Conservation (phyloP, 1,140 invertebrate species). For the Manduca sexta region DNA sequence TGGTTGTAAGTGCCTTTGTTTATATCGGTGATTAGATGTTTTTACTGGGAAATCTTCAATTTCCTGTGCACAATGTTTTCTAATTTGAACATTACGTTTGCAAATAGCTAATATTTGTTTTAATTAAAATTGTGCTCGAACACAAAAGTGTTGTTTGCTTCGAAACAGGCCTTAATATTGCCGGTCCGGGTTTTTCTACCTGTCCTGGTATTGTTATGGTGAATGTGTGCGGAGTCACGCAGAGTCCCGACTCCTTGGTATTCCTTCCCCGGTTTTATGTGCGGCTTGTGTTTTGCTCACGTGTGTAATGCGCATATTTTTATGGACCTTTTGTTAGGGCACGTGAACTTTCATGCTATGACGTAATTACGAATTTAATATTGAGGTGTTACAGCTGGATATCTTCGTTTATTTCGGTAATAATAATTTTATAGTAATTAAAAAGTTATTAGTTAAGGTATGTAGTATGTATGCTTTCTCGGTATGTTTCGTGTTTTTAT, state of each 20-base stretch:
- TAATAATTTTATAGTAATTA: too few relatives aligned
- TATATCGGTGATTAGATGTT: constrained; percentile 18
- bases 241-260: constrained; percentile 35
- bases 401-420: too few relatives aligned
- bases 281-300: constrained; percentile 27
- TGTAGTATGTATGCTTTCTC: too few relatives aligned
- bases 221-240: constrained; percentile 51
- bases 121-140: constrained; percentile 37
- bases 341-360: too few relatives aligned
- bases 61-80: constrained; percentile 5
- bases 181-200: constrained; percentile 47
- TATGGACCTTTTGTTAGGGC: neutral
- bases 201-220: constrained; percentile 44
- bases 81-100: constrained; percentile 9
- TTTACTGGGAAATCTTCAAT: constrained; percentile 14
- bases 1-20: constrained; percentile 16
- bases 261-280: constrained; percentile 37
- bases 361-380: too few relatives aligned
- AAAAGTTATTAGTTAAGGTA: too few relatives aligned
- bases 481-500: too few relatives aligned
- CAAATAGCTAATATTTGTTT: constrained; percentile 33
- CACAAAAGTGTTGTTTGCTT: constrained; percentile 29
- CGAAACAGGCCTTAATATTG: constrained; percentile 37
- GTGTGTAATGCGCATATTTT: neutral
- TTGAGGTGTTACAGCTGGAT: too few relatives aligned